A percentile compares a stretch with the other conserved stretches of the same genome.
Conservation (phyloP, 2,797 vertebrate species). For the Sebastes nivosus region DNA sequence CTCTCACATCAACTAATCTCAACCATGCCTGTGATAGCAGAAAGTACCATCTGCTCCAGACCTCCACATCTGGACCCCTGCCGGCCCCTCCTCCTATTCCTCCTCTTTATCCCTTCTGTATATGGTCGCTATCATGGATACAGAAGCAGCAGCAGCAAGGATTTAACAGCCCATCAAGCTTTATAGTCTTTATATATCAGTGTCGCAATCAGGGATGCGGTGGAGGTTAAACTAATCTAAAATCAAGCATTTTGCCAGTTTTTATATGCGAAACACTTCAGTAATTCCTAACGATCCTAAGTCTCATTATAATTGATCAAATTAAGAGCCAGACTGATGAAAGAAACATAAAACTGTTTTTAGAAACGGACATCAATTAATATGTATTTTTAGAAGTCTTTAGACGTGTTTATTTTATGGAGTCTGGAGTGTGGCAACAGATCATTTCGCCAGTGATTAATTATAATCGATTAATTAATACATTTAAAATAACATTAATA, state of each 20-base stretch:
- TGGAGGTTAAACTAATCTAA: slow-evolving; percentile 26
- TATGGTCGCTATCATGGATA: slow-evolving; percentile 36
- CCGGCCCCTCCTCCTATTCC: slow-evolving; percentile 38
- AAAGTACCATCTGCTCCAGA: slow-evolving; percentile 72
- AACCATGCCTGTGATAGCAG: slow-evolving; percentile 49
- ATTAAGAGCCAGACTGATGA: not conserved
- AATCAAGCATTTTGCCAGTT: not conserved
- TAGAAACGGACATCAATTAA: not conserved
- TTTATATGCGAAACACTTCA: not conserved
- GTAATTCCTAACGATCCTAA: not conserved
- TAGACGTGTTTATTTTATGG: not conserved
- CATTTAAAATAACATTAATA: not conserved
- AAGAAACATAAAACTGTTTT: not conserved
- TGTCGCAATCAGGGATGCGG: slow-evolving; percentile 29
- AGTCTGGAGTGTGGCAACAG: not conserved
- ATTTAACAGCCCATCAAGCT: slow-evolving; percentile 62
- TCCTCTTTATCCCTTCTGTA: slow-evolving; percentile 44
- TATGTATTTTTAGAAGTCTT: not conserved
- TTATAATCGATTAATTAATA: not conserved
- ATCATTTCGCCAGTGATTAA: not conserved
- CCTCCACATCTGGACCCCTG: slow-evolving; percentile 73
- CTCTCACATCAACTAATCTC: slow-evolving; percentile 67
- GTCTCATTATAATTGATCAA: not conserved
- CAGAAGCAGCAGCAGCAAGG: slow-evolving; percentile 23
- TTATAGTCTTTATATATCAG: slow-evolving; percentile 48